Conservation (phyloP, 2,888 invertebrate species). For the Mamestra brassicae region DNA sequence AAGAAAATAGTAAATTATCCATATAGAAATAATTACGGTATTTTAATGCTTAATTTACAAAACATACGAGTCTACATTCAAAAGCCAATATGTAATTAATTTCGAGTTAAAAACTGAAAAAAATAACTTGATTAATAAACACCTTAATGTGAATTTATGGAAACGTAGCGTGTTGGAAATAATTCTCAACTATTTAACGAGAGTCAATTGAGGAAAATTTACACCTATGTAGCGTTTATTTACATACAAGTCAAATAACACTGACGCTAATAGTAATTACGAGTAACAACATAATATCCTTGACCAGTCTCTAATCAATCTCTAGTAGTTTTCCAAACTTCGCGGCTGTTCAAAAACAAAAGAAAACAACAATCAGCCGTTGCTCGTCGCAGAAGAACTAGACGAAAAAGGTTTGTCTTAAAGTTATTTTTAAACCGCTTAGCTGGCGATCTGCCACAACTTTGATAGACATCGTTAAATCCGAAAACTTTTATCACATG, state of each 20-base stretch:
- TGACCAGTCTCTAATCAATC: conserved; percentile 12
- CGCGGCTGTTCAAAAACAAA: conserved; percentile 20
- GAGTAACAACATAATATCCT: conserved; percentile 12
- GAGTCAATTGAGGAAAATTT: conserved; percentile 36
- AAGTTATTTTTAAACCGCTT: conserved; percentile 9
- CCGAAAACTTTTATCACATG: conserved; percentile 1
- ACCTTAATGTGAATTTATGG: conserved; percentile 30
- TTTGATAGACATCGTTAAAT: conserved; percentile 10
- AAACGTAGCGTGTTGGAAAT: conserved; percentile 36
- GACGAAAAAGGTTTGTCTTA: conserved; percentile 11
- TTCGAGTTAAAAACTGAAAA: not conserved
- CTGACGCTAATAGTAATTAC: conserved; percentile 13
- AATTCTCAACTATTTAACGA: conserved; percentile 4
- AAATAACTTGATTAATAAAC: not conserved
- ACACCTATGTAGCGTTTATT: conserved; percentile 17
- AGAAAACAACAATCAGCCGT: conserved; percentile 1
- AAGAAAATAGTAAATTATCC: conserved; percentile 35
- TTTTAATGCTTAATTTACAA: conserved; percentile 27
- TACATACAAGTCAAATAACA: conserved; percentile 11
- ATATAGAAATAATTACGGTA: conserved; percentile 18
- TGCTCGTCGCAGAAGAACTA: conserved; percentile 9
- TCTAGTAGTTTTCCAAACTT: conserved; percentile 5
- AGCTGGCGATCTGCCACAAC: conserved; percentile 6
- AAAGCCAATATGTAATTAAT: not conserved
- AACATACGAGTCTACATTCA: conserved; percentile 10